Base-by-base conservation (phyloP, 2,797 vertebrate genomes). In the Aphelocoma californica region DNA sequence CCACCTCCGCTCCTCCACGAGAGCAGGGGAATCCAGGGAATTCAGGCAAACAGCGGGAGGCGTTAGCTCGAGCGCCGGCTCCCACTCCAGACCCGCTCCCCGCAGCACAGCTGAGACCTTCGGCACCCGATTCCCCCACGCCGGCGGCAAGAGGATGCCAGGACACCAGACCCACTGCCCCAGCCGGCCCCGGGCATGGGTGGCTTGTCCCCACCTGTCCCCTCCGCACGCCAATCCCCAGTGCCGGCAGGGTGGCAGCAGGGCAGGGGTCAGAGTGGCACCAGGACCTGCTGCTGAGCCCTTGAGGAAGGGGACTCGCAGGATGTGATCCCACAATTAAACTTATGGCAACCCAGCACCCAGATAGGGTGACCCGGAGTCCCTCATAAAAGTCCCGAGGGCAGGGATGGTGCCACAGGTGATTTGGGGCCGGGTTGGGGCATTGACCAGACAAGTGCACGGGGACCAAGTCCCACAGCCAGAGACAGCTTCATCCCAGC, bases 361-460 rank as follows among this genome's bases (percentile, higher is more conserved):
- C 3, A 53, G 64, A 31, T 31, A 47, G 38, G 14, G 32, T 6
- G 15, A 81, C 29, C 29, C 6, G 0, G n/a, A 78, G 34, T 11
- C 12, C 28, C 62, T n/a, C 23, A 13, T 1, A 12, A 65, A 12
- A 10, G 34, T 31, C 17, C n/a, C 0, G 0, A 48, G 42, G 29
- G 21, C 42, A 64, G 42, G 1, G 13, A 13, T 18, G 45, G 17
- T 36, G n/a, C 56, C 48, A 29, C 24, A 21, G 69, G 25, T 8
- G 38, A n/a, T 31, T 67, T 4, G 8, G 51, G 47, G 53, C 29
- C 0, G 2, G 32, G 53, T 21, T 36, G 31, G n/a, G 44, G 20
- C 62, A 54, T 11, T 36, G 48, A 34, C 23, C 60, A 31, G 54
- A 23, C 56, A 36, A 71, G 51, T 3, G 3, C 3, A 6, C 6